Percentiles rank a stretch among this genome's conserved stretches.
Conservation (phyloP, 2,888 invertebrate species). For the Lumbricus terrestris region DNA sequence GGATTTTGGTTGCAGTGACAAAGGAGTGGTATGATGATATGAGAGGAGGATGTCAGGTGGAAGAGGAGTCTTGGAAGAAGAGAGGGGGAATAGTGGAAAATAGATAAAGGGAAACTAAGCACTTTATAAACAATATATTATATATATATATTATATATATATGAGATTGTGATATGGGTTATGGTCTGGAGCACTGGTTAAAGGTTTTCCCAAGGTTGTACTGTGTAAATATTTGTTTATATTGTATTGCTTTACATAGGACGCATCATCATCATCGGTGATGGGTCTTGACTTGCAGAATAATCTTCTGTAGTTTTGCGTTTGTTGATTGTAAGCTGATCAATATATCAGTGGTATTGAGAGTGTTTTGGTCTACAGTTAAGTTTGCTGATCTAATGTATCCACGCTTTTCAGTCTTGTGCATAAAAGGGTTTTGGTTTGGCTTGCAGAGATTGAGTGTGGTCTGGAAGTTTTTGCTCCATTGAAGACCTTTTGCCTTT, state of each 20-base stretch:
- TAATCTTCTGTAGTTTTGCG: neutral
- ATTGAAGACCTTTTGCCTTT: neutral
- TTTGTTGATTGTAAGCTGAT: neutral
- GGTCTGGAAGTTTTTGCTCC: neutral
- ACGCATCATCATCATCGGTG: neutral
- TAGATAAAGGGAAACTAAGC: no score
- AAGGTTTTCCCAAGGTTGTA: no score
- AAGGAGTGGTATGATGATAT: neutral
- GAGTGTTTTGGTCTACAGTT: neutral
- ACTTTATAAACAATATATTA: no score
- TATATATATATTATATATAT: no score
- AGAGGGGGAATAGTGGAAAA: no score
- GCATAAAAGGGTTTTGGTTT: neutral
- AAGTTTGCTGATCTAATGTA: neutral
- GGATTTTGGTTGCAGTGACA: neutral
- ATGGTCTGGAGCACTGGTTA: no score
- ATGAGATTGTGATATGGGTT: no score
- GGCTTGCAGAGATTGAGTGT: neutral
- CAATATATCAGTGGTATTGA: neutral
- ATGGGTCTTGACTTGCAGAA: neutral
- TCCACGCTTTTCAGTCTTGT: neutral
- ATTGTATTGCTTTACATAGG: no score
- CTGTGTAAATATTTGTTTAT: no score
- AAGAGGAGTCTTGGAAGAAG: no score
- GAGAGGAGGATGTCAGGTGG: neutral